Base-by-base conservation (phyloP, 2,113 vertebrate genomes). In the Aleadryas rufinucha region DNA sequence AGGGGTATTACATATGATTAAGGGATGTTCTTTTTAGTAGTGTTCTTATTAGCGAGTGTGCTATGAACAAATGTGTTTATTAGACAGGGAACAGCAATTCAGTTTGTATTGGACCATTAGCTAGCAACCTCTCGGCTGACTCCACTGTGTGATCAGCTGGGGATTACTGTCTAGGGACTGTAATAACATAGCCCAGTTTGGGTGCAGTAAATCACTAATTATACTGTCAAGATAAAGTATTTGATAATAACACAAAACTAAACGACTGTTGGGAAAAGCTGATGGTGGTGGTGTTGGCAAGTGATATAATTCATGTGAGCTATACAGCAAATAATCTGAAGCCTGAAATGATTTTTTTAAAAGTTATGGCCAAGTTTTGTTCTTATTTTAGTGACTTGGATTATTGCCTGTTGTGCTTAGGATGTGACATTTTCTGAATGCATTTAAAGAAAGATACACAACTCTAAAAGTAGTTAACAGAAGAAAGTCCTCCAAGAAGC, bases 61-160 rank as follows among this genome's bases (percentile, higher is more conserved):
- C 72, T 59, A 78, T 81, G 56, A 95, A 95, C 89, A 93, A 93
- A 90, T 78, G 39, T 78, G 82, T 89, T 96, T 87, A 92, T 96
- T 35, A 92, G 71, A 71, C 8, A 77, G 71, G 1, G 4, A 96
- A 78, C 26, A 71, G 44, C 68, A 75, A 35, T 94, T 87, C 56
- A 57, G 79, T 92, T 89, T 86, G 54, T 59, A 44, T 27, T 41
- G 82, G 90, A 88, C 59, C 45, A 70, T 88, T 70, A 91, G 70
- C 82, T 60, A 84, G 60, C 47, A 93, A 84, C 47, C 57, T 53
- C 64, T 31, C 6, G 1, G 60, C 60, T 93, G 56, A 86, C 68
- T 93, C 74, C 20, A 6, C 71, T 84, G 54, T 30, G 35, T 90
- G 87, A 90, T 91, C 87, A 85, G 21, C 39, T 74, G 21, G 47